phyloP scores from a whole-genome alignment of 2,797 vertebrate genomes.

The Coregonus sp. region DNA sequence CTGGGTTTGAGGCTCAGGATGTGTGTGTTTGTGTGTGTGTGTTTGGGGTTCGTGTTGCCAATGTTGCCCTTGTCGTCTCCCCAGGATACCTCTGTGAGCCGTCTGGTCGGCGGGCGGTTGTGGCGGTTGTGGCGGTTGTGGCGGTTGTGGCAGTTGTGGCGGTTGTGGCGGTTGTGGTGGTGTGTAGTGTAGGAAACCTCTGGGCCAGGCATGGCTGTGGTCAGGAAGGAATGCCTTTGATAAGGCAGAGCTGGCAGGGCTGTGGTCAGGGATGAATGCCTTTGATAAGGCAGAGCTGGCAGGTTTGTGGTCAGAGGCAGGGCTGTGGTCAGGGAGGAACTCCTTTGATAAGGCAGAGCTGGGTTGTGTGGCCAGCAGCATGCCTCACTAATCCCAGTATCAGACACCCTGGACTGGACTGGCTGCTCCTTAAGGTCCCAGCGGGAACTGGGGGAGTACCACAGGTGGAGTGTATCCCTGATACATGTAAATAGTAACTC shows the following conservation, averaged over 20 bases:
- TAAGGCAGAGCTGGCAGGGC: too few species aligned
- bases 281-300: too few species aligned
- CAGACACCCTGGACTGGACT: conserved; percentile 1
- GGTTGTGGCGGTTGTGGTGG: too few species aligned
- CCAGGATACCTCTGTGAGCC: neutral
- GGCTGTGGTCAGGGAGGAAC: conserved; percentile 7
- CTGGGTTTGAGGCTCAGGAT: neutral
- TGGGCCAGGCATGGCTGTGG: neutral
- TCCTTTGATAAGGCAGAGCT: conserved; percentile 11
- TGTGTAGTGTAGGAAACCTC: neutral
- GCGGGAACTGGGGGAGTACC: neutral
- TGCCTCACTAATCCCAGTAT: conserved; percentile 10
- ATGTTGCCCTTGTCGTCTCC: neutral
- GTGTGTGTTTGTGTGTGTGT: neutral
- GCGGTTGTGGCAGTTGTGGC: too few species aligned
- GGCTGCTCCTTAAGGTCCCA: neutral
- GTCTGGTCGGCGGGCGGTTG: neutral
- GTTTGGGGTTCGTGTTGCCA: neutral
- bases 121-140: too few species aligned
- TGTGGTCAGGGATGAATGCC: too few species aligned
- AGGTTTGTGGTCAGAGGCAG: too few species aligned
- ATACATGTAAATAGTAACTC: neutral
- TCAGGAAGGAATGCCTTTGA: too few species aligned
- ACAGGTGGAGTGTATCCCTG: neutral
- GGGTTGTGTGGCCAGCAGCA: neutral